phyloP scores from a whole-genome alignment of 2,113 vertebrate genomes.

The Antigone vipio region DNA sequence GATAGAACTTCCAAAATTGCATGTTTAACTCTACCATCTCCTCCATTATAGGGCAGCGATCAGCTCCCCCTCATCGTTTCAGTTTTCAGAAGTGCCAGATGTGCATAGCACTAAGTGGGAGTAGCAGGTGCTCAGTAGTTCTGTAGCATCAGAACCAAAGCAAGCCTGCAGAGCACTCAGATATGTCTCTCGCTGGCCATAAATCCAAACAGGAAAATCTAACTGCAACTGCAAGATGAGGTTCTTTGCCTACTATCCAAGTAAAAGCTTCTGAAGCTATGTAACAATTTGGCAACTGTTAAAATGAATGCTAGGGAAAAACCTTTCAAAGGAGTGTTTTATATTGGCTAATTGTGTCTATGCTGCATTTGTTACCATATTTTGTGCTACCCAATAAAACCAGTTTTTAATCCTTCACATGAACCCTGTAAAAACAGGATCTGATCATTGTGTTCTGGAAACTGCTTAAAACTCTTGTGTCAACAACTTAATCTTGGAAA shows the following conservation, averaged over 20 bases:
- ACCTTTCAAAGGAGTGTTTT: neutral
- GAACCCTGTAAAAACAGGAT: neutral
- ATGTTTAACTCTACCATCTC: neutral
- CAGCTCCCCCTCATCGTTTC: neutral
- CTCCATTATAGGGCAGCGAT: neutral
- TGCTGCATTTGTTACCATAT: neutral
- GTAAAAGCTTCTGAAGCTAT: neutral
- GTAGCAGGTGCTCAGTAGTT: neutral
- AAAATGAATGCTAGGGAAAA: neutral
- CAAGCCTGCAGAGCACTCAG: neutral
- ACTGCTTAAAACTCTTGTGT: neutral
- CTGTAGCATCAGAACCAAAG: neutral
- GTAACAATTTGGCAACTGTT: neutral
- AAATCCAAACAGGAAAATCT: neutral
- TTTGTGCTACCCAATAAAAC: neutral
- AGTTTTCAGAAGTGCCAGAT: neutral
- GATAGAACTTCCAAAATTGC: neutral
- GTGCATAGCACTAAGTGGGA: neutral
- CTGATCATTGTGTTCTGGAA: neutral
- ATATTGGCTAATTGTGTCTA: neutral
- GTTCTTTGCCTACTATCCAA: neutral
- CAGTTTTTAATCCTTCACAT: neutral
- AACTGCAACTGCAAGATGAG: neutral
- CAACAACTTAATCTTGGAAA: neutral
- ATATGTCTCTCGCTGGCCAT: neutral